phyloP scores from a whole-genome alignment of 2,888 invertebrate species.

The Zeuzera pyrina region DNA sequence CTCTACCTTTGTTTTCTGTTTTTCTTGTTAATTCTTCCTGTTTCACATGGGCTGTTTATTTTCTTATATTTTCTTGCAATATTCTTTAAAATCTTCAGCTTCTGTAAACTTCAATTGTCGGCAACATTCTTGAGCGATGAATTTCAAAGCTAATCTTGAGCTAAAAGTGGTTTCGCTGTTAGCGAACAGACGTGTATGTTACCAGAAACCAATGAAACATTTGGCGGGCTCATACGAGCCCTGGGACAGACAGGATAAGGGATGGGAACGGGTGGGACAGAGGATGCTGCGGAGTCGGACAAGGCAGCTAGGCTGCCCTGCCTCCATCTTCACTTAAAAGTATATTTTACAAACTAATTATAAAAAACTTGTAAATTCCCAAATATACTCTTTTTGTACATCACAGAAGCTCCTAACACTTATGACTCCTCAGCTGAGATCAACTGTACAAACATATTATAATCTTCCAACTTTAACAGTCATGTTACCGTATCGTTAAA shows the following conservation, averaged over 20 bases:
- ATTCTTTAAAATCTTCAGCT: too few relatives aligned
- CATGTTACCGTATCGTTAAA: conserved; percentile 54
- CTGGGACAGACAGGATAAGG: conserved; percentile 37
- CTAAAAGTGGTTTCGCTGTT: background rate
- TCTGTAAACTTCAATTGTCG: too few relatives aligned
- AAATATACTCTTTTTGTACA: conserved; percentile 71
- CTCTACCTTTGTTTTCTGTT: too few relatives aligned
- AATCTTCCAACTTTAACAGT: conserved; percentile 60
- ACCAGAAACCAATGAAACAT: conserved; percentile 36
- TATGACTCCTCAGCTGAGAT: conserved; percentile 57
- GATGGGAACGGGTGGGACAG: conserved; percentile 20
- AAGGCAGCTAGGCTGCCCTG: conserved; percentile 31
- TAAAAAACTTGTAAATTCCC: conserved; percentile 72
- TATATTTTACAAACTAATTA: conserved; percentile 70
- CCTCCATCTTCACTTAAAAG: conserved; percentile 62
- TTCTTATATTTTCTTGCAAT: too few relatives aligned
- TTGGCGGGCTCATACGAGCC: conserved; percentile 50
- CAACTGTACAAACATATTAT: conserved; percentile 66
- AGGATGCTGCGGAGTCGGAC: conserved; percentile 47
- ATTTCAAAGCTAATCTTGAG: too few relatives aligned
- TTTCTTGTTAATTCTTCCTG: too few relatives aligned
- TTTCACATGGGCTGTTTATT: too few relatives aligned
- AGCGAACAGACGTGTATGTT: background rate
- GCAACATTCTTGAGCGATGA: too few relatives aligned
- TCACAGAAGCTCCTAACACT: conserved; percentile 58